Evolutionary conservation across 1,140 invertebrate species (phyloP), one percentile per base, ranked within the genome.

Genomic region (Platyura marginata): DNA sequence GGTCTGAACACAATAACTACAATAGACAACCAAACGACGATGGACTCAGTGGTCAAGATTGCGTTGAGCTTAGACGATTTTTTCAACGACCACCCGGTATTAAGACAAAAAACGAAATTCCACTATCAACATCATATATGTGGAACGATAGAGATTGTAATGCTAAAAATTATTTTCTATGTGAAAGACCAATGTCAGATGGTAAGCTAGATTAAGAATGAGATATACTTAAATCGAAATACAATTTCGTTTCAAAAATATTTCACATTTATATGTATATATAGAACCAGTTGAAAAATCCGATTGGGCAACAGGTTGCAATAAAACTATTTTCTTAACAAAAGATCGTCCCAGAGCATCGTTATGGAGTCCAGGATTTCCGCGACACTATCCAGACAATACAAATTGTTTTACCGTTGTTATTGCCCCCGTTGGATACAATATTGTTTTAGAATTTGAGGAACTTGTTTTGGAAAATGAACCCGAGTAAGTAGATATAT

Each of bases 21-120:
- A 76, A 75, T 46, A 61, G 67, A 23, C 81, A 86, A 57, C 82
- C 82, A 0, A 85, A 81, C 56, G 82, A 85, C 55, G 82, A 86
- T 50, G 81, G 80, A 22, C 65, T 78, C 3, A 77, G 77, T 23
- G 70, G 72, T 0, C 79, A 85, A 55, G 79, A 85, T 58, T 86
- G 82, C 59, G 75, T 86, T 18, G 81, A 86, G 58, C 62, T 81
- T 2, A 60, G 81, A 9, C 58, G 74, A 22, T 62, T 66, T n/a
- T 80, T 74, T 57, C 66, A 66, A 1, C 63, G 69, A 5, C 67
- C 71, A 1, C 52, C 60, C 4, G 51, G 52, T 4, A 41, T 51
- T 5, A 44, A 46, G 36, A 32, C 40, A 22, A 46, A 29, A 25
- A 37, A 37, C 2, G 23, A 21, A 21, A 40, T 40, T 4, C 48